Percentiles rank a stretch among this genome's conserved stretches.
phyloP scores from a whole-genome alignment of 2,113 vertebrate species.

The Cettia cetti region DNA sequence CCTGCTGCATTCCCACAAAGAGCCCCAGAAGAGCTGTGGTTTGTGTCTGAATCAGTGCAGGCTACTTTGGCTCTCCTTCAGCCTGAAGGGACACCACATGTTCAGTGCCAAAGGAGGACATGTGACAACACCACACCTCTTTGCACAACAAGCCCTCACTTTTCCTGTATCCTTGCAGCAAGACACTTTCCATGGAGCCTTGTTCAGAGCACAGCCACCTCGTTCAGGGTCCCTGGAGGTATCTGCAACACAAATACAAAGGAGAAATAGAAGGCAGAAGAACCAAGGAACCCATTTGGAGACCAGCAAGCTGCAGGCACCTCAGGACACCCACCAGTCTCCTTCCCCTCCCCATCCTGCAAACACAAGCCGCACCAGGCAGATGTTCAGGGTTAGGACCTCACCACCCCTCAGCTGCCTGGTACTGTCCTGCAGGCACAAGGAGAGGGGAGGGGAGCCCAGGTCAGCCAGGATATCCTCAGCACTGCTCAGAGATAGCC shows the following conservation, averaged over 20 bases:
- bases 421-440: background rate
- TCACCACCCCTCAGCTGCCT: background rate
- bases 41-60: background rate
- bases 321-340: rapidly evolving
- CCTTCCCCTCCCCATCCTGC: background rate
- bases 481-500: background rate
- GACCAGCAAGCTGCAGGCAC: background rate
- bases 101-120: background rate
- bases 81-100: background rate
- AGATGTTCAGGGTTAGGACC: background rate
- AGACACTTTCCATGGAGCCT: background rate
- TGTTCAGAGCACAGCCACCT: background rate
- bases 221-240: background rate
- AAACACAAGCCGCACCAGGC: background rate
- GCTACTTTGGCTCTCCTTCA: background rate
- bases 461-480: background rate
- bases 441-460: background rate
- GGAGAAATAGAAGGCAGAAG: background rate
- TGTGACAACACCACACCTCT: background rate
- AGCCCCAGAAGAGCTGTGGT: background rate
- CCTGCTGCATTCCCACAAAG: background rate
- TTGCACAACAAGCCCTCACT: background rate
- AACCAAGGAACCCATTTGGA: background rate
- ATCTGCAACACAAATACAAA: background rate
- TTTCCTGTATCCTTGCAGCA: background rate